Evolutionary conservation across 2,888 invertebrate genomes (phyloP), one percentile per base, ranked within the genome.

Genomic region (Oligia fasciuncula): DNA sequence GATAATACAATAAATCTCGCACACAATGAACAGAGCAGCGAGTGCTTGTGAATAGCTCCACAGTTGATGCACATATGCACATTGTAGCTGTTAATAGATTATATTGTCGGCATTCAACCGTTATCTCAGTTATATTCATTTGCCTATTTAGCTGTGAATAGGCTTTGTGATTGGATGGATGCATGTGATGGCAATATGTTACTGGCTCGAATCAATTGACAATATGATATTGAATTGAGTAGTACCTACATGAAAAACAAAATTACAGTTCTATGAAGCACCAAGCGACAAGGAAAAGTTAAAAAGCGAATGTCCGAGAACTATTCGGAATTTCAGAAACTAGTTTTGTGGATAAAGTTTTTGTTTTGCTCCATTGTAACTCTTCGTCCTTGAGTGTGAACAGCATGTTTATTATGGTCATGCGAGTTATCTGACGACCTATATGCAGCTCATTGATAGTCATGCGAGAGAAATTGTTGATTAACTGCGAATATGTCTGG

Each of bases 21-120:
- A 51, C 14, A 81, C 81, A 84, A 75, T 75, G 74, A 84, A 84
- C 84, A 78, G 81, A 81, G 62, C 43, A 29, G 57, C 69, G 46
- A 49, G 65, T 63, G 40, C 2, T 40, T 65, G 40, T 23, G 69
- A 77, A 81, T 74, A 65, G 72, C 60, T 57, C 60, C 73, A 54
- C 77, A 71, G 81, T 81, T 72, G 57, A 72, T 69, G 72, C 62
- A 81, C 49, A 77, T 69, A 72, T 69, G 72, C 62, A 81, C 49
- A 77, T 69, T 46, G 23, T 68, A 77, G 73, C 71, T 73, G 81
- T 40, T 35, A 72, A 66, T 84, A 81, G 73, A 80, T 76, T 70
- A 67, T 72, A 75, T 62, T 19, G 74, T 75, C 72, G 68, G 69
- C 65, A 68, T 66, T 73, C 63, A 62, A 29, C 77, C 51, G 74